Percentiles rank a stretch among this genome's conserved stretches.
These are phyloP conservation scores for Monodelphis domestica DNA, from an alignment of 2,797 vertebrate genomes.

Conservation along the genomic window DNA sequence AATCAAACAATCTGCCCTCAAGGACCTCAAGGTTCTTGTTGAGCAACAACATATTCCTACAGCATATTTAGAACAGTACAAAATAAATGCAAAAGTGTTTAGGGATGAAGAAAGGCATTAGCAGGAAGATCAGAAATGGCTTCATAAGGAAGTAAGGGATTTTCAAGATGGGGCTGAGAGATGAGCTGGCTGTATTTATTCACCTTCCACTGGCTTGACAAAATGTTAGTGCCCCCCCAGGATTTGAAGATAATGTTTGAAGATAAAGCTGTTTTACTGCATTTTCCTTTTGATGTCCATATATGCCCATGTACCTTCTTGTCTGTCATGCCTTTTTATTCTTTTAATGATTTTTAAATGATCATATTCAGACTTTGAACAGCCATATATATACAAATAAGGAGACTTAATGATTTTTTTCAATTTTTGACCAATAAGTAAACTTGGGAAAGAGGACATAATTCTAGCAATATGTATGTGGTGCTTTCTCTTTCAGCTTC, in stretches of 20 bases:
- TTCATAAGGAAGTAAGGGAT: not conserved
- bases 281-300: not conserved
- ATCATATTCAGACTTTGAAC: not conserved
- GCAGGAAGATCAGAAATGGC: not conserved
- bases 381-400: not conserved
- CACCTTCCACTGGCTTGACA: not conserved
- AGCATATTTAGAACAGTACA: not conserved
- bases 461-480: not conserved
- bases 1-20: not conserved
- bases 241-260: too few species aligned
- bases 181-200: not conserved
- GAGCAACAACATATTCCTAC: not conserved
- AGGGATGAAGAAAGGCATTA: not conserved
- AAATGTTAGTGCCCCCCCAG: not conserved
- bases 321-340: not conserved
- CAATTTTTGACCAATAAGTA: conserved; percentile 1
- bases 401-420: conserved; percentile 26
- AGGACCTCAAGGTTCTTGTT: not conserved
- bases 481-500: conserved; percentile 82
- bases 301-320: not conserved
- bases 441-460: conserved; percentile 7
- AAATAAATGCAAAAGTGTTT: not conserved
- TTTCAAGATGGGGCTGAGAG: not conserved
- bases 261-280: too few species aligned
- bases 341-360: not conserved